Conservation (phyloP, 2,888 invertebrate genomes). For the Rhagonycha fulva region DNA sequence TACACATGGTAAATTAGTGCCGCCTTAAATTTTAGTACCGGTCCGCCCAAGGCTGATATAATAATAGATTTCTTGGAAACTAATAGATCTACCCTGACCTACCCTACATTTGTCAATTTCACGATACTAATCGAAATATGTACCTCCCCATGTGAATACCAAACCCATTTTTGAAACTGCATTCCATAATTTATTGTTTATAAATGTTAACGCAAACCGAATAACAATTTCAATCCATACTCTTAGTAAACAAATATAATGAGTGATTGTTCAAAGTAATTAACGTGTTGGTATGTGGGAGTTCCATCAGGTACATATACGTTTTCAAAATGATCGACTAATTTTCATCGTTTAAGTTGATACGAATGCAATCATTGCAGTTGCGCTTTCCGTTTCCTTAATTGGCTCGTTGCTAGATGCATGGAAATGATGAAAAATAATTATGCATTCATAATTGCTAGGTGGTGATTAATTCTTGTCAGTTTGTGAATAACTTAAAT, state of each 20-base stretch:
- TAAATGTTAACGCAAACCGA: background rate
- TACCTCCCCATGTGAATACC: background rate
- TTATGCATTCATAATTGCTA: constrained; percentile 4
- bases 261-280: constrained; percentile 5
- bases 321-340: background rate
- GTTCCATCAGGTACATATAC: background rate
- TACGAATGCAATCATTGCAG: background rate
- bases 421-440: constrained; percentile 10
- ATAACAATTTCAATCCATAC: background rate
- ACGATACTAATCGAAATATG: background rate
- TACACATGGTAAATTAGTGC: too few species aligned
- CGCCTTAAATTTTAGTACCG: too few species aligned
- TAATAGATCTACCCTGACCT: background rate
- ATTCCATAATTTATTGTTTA: background rate
- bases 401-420: background rate
- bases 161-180: background rate
- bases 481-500: constrained; percentile 3
- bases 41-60: too few species aligned
- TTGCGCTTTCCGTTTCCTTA: background rate
- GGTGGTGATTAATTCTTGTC: constrained; percentile 8
- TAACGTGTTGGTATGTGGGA: constrained; percentile 7
- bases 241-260: constrained; percentile 4
- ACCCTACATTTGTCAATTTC: background rate
- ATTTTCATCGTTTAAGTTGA: background rate
- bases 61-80: too few species aligned